Conservation (phyloP, 2,113 vertebrate genomes). For the Apodemus sylvaticus region DNA sequence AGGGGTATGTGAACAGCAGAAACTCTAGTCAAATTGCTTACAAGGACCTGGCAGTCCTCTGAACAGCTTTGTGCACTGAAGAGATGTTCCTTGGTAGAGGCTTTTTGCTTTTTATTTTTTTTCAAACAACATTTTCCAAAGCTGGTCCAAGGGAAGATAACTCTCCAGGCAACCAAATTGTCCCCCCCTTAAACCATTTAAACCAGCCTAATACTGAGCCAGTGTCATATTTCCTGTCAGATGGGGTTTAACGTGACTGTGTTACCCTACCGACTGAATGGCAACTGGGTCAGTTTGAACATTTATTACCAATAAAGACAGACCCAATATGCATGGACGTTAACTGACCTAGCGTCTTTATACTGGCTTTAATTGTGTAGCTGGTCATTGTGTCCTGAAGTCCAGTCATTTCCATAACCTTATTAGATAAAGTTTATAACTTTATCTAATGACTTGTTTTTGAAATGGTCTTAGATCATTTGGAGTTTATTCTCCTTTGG, state of each 20-base stretch:
- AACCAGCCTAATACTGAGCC: neutral
- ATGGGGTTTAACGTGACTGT: neutral
- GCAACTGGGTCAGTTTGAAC: neutral
- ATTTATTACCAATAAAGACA: neutral
- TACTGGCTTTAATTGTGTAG: neutral
- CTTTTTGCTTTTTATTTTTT: neutral
- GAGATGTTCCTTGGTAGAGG: neutral
- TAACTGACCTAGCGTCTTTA: neutral
- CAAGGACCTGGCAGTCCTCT: neutral
- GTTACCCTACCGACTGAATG: neutral
- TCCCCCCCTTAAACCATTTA: neutral
- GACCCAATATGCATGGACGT: neutral
- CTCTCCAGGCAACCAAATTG: neutral
- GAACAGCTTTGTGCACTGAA: neutral
- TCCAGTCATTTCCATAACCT: neutral
- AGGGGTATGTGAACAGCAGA: neutral
- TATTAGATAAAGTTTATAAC: too few relatives aligned
- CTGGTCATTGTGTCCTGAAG: neutral
- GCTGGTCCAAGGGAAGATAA: neutral
- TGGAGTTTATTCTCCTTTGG: neutral
- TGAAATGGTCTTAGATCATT: neutral
- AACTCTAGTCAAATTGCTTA: neutral
- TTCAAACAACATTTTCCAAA: neutral
- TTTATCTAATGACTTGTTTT: neutral
- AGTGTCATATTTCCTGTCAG: neutral